A percentile compares a stretch with the other conserved stretches of the same genome.
Conservation (phyloP, 2,888 invertebrate genomes). For the Trimorus sp. region DNA sequence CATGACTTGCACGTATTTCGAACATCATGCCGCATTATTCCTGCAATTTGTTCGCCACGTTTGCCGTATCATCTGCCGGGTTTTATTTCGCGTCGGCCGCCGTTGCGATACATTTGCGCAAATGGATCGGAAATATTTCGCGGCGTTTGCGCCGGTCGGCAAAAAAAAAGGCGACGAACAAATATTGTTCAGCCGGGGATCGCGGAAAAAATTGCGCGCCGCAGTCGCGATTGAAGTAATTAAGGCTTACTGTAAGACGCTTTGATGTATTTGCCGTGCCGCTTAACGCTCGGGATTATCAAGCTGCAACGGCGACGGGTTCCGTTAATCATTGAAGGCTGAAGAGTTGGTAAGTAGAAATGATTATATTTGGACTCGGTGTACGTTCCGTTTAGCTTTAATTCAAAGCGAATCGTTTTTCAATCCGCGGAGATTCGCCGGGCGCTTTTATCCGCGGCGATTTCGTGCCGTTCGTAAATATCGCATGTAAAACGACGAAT, state of each 20-base stretch:
- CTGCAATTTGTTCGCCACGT: constrained; percentile 45
- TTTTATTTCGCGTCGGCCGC: constrained; percentile 25
- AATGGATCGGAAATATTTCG: constrained; percentile 40
- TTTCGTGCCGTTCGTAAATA: no score
- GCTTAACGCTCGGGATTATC: constrained; percentile 46
- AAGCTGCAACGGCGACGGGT: constrained; percentile 22
- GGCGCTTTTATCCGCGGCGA: no score
- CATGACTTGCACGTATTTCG: constrained; percentile 54
- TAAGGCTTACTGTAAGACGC: constrained; percentile 53
- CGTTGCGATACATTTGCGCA: constrained; percentile 28
- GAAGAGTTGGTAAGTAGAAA: neutral
- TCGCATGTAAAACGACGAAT: no score
- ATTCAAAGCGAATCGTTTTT: no score
- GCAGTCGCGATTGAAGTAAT: constrained; percentile 50
- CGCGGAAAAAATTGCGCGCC: constrained; percentile 16
- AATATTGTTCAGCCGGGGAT: constrained; percentile 8
- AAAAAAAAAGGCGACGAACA: neutral
- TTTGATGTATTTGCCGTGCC: constrained; percentile 50
- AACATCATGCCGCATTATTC: constrained; percentile 53
- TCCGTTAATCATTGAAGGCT: constrained; percentile 44
- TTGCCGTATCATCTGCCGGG: constrained; percentile 48
- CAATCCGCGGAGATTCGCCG: no score
- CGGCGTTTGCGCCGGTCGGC: neutral
- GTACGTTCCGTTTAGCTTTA: no score
- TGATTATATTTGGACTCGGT: neutral